Conservation (phyloP, 2,797 vertebrate species). For the Ctenosaura bakeri region DNA sequence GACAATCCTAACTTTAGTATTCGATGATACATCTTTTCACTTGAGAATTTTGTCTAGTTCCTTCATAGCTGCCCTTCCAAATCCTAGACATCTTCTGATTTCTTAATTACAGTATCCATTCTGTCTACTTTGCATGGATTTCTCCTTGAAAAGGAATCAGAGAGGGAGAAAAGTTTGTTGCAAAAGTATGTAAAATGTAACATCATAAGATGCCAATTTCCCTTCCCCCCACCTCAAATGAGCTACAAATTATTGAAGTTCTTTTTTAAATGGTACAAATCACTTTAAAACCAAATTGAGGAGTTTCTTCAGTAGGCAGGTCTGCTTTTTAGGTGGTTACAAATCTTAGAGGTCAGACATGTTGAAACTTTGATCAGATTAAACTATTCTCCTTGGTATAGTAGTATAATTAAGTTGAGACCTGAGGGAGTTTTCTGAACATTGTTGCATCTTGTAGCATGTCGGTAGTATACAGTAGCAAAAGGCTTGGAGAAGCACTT, state of each 20-base stretch:
- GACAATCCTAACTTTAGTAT: too few species aligned
- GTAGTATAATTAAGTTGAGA: conserved; percentile 77
- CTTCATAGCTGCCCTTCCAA: too few species aligned
- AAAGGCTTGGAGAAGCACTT: conserved; percentile 65
- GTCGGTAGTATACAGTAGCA: conserved; percentile 58
- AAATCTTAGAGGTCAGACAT: conserved; percentile 77
- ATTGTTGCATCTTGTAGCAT: conserved; percentile 76
- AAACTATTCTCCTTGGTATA: conserved; percentile 77
- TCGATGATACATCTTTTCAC: too few species aligned
- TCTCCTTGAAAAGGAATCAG: not conserved
- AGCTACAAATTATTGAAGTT: conserved; percentile 72
- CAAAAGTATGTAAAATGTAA: conserved; percentile 51
- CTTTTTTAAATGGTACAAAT: conserved; percentile 77
- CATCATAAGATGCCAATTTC: conserved; percentile 58
- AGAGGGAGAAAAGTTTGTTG: not conserved
- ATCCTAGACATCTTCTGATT: too few species aligned
- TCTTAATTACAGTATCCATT: too few species aligned
- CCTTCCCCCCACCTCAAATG: conserved; percentile 34
- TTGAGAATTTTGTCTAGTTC: too few species aligned
- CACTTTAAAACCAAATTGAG: conserved; percentile 76
- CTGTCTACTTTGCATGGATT: not conserved
- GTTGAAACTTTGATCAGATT: conserved; percentile 81
- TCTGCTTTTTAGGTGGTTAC: conserved; percentile 78
- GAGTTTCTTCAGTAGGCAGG: conserved; percentile 69
- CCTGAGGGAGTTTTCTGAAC: conserved; percentile 77